phyloP scores from a whole-genome alignment of 2,797 vertebrate genomes.

The Rhinophrynus dorsalis region DNA sequence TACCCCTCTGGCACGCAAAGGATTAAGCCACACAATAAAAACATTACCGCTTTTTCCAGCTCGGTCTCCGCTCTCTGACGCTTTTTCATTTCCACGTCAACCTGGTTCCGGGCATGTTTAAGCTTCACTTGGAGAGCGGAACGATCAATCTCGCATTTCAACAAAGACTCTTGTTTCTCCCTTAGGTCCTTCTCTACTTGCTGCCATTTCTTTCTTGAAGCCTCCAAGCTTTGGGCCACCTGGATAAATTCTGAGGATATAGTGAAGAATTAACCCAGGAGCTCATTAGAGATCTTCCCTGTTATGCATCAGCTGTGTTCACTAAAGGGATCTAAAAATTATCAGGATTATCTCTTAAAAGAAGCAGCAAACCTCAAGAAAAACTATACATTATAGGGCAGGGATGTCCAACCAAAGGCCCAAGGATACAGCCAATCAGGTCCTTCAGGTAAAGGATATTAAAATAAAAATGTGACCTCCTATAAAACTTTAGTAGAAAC shows the following conservation, averaged over 20 bases:
- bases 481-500: too few species aligned
- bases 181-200: slow-evolving; percentile 63
- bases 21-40: too few species aligned
- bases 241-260: slow-evolving; percentile 61
- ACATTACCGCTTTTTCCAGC: slow-evolving; percentile 70
- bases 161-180: slow-evolving; percentile 68
- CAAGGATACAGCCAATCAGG: too few species aligned
- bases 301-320: too few species aligned
- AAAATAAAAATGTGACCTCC: not conserved
- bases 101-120: slow-evolving; percentile 78
- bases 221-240: slow-evolving; percentile 67
- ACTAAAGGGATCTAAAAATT: too few species aligned
- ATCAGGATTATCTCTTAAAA: too few species aligned
- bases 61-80: slow-evolving; percentile 73
- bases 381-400: too few species aligned
- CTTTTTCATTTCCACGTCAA: slow-evolving; percentile 85
- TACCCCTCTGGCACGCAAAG: too few species aligned
- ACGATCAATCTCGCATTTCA: slow-evolving; percentile 72
- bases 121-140: slow-evolving; percentile 71
- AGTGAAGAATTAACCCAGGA: not conserved
- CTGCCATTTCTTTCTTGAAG: slow-evolving; percentile 62
- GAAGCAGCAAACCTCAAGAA: too few species aligned
- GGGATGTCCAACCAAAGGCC: too few species aligned
- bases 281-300: too few species aligned
- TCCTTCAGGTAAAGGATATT: too few species aligned